A percentile compares a stretch with the other conserved stretches of the same genome.
phyloP scores from a whole-genome alignment of 2,113 vertebrate genomes.

The Halcyon senegalensis region DNA sequence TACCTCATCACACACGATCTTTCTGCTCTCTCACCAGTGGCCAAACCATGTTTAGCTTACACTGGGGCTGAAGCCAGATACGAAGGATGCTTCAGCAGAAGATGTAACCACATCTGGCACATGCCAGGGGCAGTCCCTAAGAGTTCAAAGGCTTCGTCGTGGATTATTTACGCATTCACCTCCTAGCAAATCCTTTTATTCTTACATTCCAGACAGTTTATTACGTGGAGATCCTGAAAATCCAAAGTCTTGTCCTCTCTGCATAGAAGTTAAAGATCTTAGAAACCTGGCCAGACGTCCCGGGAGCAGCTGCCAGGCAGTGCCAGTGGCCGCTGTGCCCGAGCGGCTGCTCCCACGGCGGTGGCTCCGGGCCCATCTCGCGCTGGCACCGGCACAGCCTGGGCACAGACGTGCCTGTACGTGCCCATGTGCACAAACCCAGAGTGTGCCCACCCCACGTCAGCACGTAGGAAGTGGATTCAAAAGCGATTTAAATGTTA shows the following conservation, averaged over 20 bases:
- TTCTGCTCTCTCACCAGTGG: neutral
- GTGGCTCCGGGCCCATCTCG: neutral
- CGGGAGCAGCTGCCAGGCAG: neutral
- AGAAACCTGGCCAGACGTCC: neutral
- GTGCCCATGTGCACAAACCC: neutral
- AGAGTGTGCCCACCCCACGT: neutral
- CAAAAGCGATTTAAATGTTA: neutral
- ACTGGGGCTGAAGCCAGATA: neutral
- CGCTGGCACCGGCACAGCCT: neutral
- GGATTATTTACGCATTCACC: constrained; percentile 32
- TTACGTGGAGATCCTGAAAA: neutral
- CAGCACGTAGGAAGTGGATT: neutral
- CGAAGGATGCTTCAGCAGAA: neutral
- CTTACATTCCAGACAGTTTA: constrained; percentile 36
- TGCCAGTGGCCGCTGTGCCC: neutral
- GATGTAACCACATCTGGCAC: constrained; percentile 32
- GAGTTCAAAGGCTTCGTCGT: constrained; percentile 48
- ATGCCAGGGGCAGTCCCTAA: constrained; percentile 19
- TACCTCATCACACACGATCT: neutral
- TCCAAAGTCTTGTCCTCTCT: neutral
- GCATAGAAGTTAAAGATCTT: neutral
- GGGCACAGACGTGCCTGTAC: rapidly evolving
- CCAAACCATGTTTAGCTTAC: neutral
- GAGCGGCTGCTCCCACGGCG: neutral
- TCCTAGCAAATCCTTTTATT: constrained; percentile 54